These are phyloP conservation scores for Ivindomyrus marchei DNA, from an alignment of 2,113 vertebrate genomes.

Conservation along the genomic window DNA sequence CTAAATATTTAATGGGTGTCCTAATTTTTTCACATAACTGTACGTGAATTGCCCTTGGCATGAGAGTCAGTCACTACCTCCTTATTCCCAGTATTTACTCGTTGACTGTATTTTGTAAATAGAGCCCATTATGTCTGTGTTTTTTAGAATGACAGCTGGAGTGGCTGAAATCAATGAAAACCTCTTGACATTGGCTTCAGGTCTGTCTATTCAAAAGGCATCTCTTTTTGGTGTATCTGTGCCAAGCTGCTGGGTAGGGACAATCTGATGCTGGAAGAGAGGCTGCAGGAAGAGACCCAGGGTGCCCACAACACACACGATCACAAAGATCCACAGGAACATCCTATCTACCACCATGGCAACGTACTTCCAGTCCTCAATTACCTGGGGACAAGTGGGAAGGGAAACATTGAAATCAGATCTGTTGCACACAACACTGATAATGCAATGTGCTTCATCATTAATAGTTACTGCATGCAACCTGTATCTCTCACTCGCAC, in stretches of 20 bases:
- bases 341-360: constrained; percentile 78
- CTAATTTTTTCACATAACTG: no score
- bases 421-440: not conserved
- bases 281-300: constrained; percentile 72
- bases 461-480: not conserved
- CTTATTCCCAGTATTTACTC: not conserved
- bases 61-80: not conserved
- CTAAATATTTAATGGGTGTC: no score
- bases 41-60: not conserved
- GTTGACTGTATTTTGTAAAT: not conserved
- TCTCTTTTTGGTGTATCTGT: constrained; percentile 14
- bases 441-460: not conserved
- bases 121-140: not conserved
- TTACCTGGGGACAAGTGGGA: constrained; percentile 51
- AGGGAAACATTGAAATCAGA: not conserved
- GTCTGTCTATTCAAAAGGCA: not conserved
- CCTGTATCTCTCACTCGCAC: not conserved
- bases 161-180: not conserved
- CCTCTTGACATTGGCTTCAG: not conserved
- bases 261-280: constrained; percentile 63
- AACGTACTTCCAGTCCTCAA: constrained; percentile 79
- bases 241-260: constrained; percentile 4
- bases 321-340: constrained; percentile 79
- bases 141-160: not conserved
- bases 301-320: constrained; percentile 69